Percentiles rank a stretch among this genome's conserved stretches.
These are phyloP conservation scores for Hyla sarda DNA, from an alignment of 2,113 vertebrate species.

Conservation along the genomic window DNA sequence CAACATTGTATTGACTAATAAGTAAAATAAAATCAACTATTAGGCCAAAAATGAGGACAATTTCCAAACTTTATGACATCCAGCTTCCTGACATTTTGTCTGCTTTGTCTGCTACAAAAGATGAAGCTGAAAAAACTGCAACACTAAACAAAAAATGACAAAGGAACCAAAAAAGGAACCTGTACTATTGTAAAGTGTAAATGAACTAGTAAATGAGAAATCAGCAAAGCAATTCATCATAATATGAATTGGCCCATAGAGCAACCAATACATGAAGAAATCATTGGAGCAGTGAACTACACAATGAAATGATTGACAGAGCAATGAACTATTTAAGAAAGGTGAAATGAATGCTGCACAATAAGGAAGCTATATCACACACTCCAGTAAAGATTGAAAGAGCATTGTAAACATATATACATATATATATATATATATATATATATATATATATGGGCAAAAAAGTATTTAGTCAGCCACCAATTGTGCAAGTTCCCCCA, in stretches of 20 bases:
- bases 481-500: too few relatives aligned
- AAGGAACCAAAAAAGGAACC: too few relatives aligned
- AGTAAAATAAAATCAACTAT: neutral
- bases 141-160: neutral
- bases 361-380: neutral
- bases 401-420: neutral
- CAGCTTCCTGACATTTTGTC: too few relatives aligned
- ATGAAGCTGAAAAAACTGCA: neutral
- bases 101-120: too few relatives aligned
- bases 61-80: neutral
- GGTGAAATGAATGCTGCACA: neutral
- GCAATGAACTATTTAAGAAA: conserved; percentile 7
- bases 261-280: neutral
- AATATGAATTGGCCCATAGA: conserved; percentile 8
- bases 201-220: neutral
- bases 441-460: too few relatives aligned
- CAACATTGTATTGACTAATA: neutral
- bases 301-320: neutral
- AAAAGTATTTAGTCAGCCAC: too few relatives aligned
- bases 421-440: too few relatives aligned
- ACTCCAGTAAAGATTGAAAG: neutral
- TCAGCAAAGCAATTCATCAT: conserved; percentile 19
- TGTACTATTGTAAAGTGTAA: too few relatives aligned
- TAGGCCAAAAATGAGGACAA: neutral
- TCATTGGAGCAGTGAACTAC: conserved; percentile 6